Conservation (phyloP, 2,113 vertebrate species). For the Centropus bengalensis region DNA sequence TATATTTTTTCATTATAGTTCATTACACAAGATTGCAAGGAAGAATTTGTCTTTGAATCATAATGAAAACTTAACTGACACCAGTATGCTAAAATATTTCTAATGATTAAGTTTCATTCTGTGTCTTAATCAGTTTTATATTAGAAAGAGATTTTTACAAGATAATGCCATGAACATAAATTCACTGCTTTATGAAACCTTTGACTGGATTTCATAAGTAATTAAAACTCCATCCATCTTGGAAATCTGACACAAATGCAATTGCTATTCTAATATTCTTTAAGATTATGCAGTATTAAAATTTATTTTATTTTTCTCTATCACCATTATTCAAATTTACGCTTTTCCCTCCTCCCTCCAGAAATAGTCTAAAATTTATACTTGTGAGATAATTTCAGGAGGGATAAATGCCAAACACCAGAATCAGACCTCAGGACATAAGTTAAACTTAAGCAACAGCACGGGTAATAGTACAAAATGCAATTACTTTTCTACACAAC, state of each 20-base stretch:
- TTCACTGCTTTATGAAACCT: conserved; percentile 21
- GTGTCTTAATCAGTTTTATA: conserved; percentile 42
- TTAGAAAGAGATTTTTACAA: conserved; percentile 29
- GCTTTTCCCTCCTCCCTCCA: background rate
- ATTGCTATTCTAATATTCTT: conserved; percentile 5
- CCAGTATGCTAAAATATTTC: conserved; percentile 9
- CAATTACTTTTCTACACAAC: background rate
- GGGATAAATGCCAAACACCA: background rate
- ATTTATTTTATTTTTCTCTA: background rate
- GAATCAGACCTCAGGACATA: background rate
- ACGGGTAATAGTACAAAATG: background rate
- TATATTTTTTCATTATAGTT: conserved; percentile 44
- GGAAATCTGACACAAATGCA: conserved; percentile 12
- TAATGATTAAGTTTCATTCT: conserved; percentile 23
- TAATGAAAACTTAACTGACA: conserved; percentile 44
- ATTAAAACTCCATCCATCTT: conserved; percentile 26
- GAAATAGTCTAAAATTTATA: background rate
- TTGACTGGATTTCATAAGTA: conserved; percentile 13
- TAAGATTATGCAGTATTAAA: background rate
- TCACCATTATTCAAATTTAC: background rate
- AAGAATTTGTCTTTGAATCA: conserved; percentile 36
- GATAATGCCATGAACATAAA: conserved; percentile 16
- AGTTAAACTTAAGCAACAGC: background rate
- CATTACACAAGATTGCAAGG: conserved; percentile 41
- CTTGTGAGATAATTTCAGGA: background rate